phyloP scores from a whole-genome alignment of 2,888 invertebrate species.

The Tachina grossa region DNA sequence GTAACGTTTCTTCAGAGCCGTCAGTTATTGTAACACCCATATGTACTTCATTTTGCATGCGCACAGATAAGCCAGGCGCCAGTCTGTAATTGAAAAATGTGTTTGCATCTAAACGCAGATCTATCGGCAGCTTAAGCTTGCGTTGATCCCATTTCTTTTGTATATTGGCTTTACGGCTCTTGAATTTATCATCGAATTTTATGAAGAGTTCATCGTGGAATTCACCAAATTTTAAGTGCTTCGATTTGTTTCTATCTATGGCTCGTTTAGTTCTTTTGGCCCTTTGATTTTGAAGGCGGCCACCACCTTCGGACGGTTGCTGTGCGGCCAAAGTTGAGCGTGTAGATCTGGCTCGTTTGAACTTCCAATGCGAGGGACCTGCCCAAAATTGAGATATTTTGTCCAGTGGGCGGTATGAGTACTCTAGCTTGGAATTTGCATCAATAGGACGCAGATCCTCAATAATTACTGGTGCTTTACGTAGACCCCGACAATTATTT shows the following conservation, averaged over 20 bases:
- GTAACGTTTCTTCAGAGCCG: constrained; percentile 62
- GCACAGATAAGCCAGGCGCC: constrained; percentile 78
- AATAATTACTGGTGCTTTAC: constrained; percentile 82
- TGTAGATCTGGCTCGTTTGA: constrained; percentile 83
- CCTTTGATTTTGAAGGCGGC: constrained; percentile 60
- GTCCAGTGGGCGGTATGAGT: constrained; percentile 87
- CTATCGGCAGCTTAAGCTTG: constrained; percentile 80
- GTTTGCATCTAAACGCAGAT: constrained; percentile 77
- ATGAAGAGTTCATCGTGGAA: constrained; percentile 78
- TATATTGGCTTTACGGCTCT: constrained; percentile 78
- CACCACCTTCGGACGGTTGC: constrained; percentile 37
- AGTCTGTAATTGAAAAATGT: constrained; percentile 77
- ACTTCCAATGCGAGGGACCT: constrained; percentile 92
- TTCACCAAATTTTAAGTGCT: constrained; percentile 77
- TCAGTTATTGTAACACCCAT: constrained; percentile 82
- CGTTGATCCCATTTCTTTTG: constrained; percentile 82
- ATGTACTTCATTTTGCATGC: constrained; percentile 46
- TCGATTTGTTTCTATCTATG: constrained; percentile 74
- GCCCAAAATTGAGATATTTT: constrained; percentile 87
- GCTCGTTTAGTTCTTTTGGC: constrained; percentile 64
- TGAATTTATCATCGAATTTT: constrained; percentile 76
- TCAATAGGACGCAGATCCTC: constrained; percentile 85
- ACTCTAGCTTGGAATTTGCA: constrained; percentile 85
- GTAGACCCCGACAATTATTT: constrained; percentile 80
- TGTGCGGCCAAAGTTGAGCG: constrained; percentile 72